Conservation (phyloP, 2,113 vertebrate species). For the Desmodus rotundus region DNA sequence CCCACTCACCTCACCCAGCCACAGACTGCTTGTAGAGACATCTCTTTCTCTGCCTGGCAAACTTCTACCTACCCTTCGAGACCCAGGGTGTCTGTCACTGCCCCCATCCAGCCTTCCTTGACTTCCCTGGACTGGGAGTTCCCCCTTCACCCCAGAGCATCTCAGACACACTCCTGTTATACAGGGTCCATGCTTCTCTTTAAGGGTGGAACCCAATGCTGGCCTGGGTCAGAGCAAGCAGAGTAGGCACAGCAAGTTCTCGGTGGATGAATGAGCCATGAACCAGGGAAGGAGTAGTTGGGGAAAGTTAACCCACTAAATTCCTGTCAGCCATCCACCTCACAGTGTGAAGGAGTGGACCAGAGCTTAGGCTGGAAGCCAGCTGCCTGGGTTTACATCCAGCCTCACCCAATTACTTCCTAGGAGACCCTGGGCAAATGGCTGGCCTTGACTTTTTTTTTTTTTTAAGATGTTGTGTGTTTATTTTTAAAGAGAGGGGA, state of each 20-base stretch:
- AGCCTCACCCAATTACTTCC: neutral
- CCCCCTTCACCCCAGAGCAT: neutral
- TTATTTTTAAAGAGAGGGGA: too few relatives aligned
- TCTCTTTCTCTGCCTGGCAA: neutral
- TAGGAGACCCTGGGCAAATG: neutral
- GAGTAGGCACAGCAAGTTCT: neutral
- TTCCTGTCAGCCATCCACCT: neutral
- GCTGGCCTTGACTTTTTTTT: neutral
- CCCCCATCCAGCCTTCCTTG: neutral
- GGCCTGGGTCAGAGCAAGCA: neutral
- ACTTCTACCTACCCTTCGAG: neutral
- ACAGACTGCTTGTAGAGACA: too few relatives aligned
- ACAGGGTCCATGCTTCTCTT: neutral
- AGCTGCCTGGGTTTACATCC: neutral
- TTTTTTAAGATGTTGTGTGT: too few relatives aligned
- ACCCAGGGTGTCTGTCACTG: accelerated
- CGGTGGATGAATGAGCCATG: neutral
- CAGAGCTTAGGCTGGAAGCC: neutral
- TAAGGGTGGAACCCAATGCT: neutral
- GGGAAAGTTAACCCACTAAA: neutral
- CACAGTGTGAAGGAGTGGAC: neutral
- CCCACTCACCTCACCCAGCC: accelerated
- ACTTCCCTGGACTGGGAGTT: neutral
- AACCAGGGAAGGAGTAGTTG: neutral
- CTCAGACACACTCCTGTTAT: neutral